Conservation (phyloP, 2,797 vertebrate species). For the Argyrosomus regius region DNA sequence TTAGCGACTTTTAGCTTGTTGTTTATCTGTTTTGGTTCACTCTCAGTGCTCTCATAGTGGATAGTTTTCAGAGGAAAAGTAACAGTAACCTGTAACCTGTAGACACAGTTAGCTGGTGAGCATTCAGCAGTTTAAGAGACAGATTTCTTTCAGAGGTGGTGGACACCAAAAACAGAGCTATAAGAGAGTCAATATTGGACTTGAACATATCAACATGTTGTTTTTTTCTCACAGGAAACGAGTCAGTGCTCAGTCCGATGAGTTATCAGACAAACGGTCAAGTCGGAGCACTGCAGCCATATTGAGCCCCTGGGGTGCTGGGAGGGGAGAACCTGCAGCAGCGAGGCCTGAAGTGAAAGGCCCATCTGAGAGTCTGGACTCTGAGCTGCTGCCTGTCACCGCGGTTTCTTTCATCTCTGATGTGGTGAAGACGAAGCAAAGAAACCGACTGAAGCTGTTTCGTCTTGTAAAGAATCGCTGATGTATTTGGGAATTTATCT, state of each 20-base stretch:
- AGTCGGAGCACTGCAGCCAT: background rate
- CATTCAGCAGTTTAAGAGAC: too few species aligned
- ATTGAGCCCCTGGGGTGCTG: conserved; percentile 13
- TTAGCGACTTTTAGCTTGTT: too few species aligned
- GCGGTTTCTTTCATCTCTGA: background rate
- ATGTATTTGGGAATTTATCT: too few species aligned
- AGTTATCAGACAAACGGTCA: rapidly evolving
- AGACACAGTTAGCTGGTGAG: too few species aligned
- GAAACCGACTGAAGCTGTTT: background rate
- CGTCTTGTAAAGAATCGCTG: background rate
- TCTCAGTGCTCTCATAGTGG: too few species aligned
- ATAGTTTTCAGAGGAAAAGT: too few species aligned
- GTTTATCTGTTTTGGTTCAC: too few species aligned
- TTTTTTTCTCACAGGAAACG: conserved; percentile 33
- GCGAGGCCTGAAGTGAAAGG: background rate
- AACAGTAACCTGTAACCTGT: too few species aligned
- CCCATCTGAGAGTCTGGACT: background rate
- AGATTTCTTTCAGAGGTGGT: too few species aligned
- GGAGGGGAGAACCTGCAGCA: conserved; percentile 26
- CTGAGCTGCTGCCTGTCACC: background rate
- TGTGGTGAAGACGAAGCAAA: background rate
- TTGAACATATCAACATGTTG: too few species aligned
- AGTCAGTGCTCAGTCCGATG: conserved; percentile 19
- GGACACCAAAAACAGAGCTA: too few species aligned
- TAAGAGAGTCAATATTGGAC: too few species aligned